Percentiles rank a stretch among this genome's conserved stretches.
These are phyloP conservation scores for Drosophila neocordata DNA, from an alignment of 1,140 invertebrate genomes.

Conservation along the genomic window DNA sequence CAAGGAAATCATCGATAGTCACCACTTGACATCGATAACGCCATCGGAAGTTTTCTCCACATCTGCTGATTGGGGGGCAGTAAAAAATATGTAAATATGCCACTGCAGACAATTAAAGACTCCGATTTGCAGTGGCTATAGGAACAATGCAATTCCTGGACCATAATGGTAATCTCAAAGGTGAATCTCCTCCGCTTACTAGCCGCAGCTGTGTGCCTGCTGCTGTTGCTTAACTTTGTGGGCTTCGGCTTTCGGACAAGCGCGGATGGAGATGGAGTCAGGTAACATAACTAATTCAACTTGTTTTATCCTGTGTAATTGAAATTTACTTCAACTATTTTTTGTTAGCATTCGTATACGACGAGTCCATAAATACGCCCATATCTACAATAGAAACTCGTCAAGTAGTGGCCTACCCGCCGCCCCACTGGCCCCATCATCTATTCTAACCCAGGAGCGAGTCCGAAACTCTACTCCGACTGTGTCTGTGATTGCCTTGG, in stretches of 20 bases:
- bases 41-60: background rate
- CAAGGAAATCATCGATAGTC: background rate
- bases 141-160: slow-evolving; percentile 65
- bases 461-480: slow-evolving; percentile 57
- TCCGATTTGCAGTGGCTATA: slow-evolving; percentile 26
- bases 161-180: slow-evolving; percentile 68
- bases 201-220: slow-evolving; percentile 60
- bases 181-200: slow-evolving; percentile 69
- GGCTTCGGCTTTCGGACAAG: slow-evolving; percentile 30
- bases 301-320: too few relatives aligned
- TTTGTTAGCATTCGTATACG: slow-evolving; percentile 49
- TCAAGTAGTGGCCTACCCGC: slow-evolving; percentile 46
- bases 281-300: slow-evolving; percentile 68
- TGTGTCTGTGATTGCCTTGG: slow-evolving; percentile 71
- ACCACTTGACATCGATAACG: too few relatives aligned
- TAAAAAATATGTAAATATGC: slow-evolving; percentile 35
- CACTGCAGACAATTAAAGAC: slow-evolving; percentile 28
- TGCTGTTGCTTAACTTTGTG: slow-evolving; percentile 73
- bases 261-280: slow-evolving; percentile 50
- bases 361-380: slow-evolving; percentile 74
- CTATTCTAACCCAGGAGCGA: slow-evolving; percentile 46
- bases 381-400: slow-evolving; percentile 52
- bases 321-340: too few relatives aligned
- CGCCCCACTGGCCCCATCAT: slow-evolving; percentile 57
- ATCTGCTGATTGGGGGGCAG: background rate